These are phyloP conservation scores for Asbolus verrucosus DNA, from an alignment of 1,140 invertebrate genomes.

Conservation along the genomic window DNA sequence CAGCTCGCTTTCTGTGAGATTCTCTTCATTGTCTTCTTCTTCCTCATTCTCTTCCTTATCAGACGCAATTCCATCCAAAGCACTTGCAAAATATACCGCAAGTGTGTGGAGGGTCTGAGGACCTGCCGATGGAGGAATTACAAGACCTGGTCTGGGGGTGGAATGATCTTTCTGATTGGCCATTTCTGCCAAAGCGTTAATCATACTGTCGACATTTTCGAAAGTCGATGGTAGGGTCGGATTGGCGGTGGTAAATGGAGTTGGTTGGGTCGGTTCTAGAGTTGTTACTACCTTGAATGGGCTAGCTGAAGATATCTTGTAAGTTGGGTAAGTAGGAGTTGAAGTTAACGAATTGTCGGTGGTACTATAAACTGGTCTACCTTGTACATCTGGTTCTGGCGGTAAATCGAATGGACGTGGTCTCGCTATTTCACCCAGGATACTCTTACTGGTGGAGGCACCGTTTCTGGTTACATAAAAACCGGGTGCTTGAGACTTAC, in stretches of 20 bases:
- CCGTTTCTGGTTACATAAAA: slow-evolving; percentile 53
- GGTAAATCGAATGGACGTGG: slow-evolving; percentile 59
- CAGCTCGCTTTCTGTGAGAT: slow-evolving; percentile 58
- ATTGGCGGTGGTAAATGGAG: slow-evolving; percentile 18
- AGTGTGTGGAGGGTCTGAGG: slow-evolving; percentile 81
- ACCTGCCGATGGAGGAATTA: slow-evolving; percentile 77
- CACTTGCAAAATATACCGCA: slow-evolving; percentile 81
- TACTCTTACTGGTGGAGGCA: background rate
- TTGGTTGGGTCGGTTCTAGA: slow-evolving; percentile 43
- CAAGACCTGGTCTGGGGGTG: slow-evolving; percentile 68
- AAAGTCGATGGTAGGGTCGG: slow-evolving; percentile 45
- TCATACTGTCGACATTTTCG: slow-evolving; percentile 60
- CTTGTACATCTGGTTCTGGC: slow-evolving; percentile 49
- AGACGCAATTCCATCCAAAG: slow-evolving; percentile 72
- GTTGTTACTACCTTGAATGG: slow-evolving; percentile 53
- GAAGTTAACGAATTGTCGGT: slow-evolving; percentile 6
- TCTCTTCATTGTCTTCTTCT: slow-evolving; percentile 56
- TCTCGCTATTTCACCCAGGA: background rate
- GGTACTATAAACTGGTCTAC: slow-evolving; percentile 2
- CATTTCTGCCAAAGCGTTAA: slow-evolving; percentile 59
- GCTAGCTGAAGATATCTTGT: slow-evolving; percentile 60
- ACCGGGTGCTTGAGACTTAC: slow-evolving; percentile 40
- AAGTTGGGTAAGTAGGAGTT: slow-evolving; percentile 45
- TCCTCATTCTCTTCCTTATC: slow-evolving; percentile 64
- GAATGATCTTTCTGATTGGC: slow-evolving; percentile 35